Evolutionary conservation across 2,113 vertebrate species (phyloP), one percentile per base, ranked within the genome.

Genomic region (Scytalopus superciliaris): DNA sequence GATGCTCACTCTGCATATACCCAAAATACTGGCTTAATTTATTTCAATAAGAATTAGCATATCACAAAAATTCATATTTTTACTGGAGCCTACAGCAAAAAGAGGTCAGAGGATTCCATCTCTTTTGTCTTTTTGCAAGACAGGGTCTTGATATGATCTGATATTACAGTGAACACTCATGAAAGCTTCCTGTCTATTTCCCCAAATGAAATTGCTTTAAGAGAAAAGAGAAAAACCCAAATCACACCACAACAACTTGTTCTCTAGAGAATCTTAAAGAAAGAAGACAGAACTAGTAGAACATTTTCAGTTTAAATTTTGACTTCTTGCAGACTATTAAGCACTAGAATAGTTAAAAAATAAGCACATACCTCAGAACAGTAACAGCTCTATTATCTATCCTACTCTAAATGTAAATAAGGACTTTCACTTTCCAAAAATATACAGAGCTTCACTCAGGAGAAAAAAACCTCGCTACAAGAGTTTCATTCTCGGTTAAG

Each of bases 171-270:
- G 30, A 84, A 73, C 7, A 47, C 15, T 82, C 35, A 24, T 28
- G 22, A 10, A 47, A 64, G 30, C 7, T 69, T 77, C 76, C 57
- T 57, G 21, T 63, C 62, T 47, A 33, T 22, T 23, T 47, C 25
- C 21, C 9, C 25, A 64, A 84, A 91, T 12, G 2, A 55, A 76
- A 84, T 18, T 21, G 12, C 10, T 86, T 66, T 11, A 40, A 60
- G 72, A 72, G 4, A 49, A 39, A 56, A 1, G 0, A 27, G 18
- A 25, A 23, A 16, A 33, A 31, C 1, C 3, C 4, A 19, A 27
- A 39, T 53, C 19, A 47, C 53, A 79, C 23, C 2, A 3, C 10
- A 57, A 55, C 1, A 55, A 31, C 2, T 39, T 56, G 15, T 33
- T 53, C 37, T 86, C 37, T 53, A 0, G 0, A 50, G 9, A 53